Evolutionary conservation across 2,888 invertebrate genomes (phyloP), one percentile per base, ranked within the genome.

Genomic region (Metacarcinus magister): DNA sequence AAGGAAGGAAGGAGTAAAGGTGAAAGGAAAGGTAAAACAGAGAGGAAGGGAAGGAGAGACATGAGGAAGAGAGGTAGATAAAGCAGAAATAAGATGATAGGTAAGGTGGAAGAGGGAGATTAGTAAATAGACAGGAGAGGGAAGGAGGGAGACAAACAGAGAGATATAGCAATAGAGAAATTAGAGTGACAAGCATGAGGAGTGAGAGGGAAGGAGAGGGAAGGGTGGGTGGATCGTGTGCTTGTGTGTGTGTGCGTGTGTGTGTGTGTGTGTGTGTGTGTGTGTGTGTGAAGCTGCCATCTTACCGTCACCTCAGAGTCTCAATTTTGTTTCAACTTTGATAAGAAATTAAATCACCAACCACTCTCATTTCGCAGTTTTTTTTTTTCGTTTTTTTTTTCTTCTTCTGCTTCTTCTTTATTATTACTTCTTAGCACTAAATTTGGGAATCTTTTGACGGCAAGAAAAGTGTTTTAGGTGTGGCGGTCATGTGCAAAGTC

Each of bases 281-380:
- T 19, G 23, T 13, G 2, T 19, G 23, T 67, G n/a, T n/a, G 5
- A n/a, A 5, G 23, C 67, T 67, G 23, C n/a, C 67, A 23, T 67
- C n/a, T n/a, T 67, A 5, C 67, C 67, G 2, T 23, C n/a, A n/a
- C 67, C n/a, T n/a, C 16, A 5, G n/a, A 23, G 67, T 67, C 67
- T 67, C 67, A 23, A 67, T 67, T 67, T 67, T 67, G 19, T 19
- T n/a, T 2, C n/a, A 67, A 67, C 67, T 67, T 67, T 67, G 67
- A 67, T 67, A 19, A 67, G 19, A 67, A 67, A 67, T 67, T 67
- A 67, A 67, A 67, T 67, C 67, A 67, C 67, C n/a, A n/a, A 4
- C 67, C 44, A 44, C 46, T 44, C 46, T 91, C n/a, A n/a, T 91
- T 91, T 91, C 44, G 23, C 46, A 44, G 19, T 91, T 91, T 91